Base-by-base conservation (phyloP, 2,113 vertebrate species). In the Cheilinus undulatus region DNA sequence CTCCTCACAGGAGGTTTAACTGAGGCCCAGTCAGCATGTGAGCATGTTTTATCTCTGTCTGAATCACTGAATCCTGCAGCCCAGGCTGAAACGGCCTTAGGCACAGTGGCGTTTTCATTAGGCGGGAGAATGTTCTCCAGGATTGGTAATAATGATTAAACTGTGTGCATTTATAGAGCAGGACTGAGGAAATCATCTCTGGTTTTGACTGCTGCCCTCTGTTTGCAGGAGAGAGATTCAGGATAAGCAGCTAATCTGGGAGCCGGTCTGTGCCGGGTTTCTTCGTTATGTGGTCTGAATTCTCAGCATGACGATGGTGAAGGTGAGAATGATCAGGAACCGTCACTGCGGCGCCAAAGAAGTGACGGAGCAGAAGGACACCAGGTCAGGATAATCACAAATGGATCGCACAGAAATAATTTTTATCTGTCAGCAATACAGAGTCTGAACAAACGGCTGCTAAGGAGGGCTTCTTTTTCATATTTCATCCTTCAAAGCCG, bases 311-410 rank as follows among this genome's bases (percentile, higher is more conserved):
- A 49, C 58, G 56, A 62, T 7, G 58, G 76, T 72, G 80, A 76
- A 88, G 85, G 82, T 84, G 80, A 85, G 87, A 91, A 86, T 80
- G 65, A 88, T 82, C 20, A 22, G 43, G 38, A 79, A 64, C 71
- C 66, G 79, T 90, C 83, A 88, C 67, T 43, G 49, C 65, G 23
- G 65, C 40, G 56, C 61, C 66, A 60, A 56, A 77, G 58, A 70
- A 77, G 32, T 50, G 64, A 64, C 51, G 60, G 70, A 80, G 68
- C 40, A 72, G 40, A 45, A 84, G 73, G 69, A 80, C 78, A 78
- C 22, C 12, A 49, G 82, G 85, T 87, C 80, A 83, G 52, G 78
- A 78, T 80, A 86, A 86, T 85, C 86, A 73, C 34, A 54, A 75
- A 65, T 69, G 65, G 61, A 74, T 83, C 78, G 80, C 50, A 2